Conservation (phyloP, 2,888 invertebrate genomes). For the Zhuqinia jingwanae region DNA sequence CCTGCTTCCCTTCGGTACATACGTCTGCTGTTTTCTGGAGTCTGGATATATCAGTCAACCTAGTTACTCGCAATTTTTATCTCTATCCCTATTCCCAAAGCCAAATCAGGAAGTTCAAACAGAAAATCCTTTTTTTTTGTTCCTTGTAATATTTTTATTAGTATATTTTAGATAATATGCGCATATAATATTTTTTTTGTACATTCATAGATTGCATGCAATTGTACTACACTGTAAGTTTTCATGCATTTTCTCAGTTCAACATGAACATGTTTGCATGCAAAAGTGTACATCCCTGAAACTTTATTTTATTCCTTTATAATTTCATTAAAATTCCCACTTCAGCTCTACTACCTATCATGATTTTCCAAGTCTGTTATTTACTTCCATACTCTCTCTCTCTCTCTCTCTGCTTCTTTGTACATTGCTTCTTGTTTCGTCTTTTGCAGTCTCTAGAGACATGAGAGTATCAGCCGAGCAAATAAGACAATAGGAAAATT, state of each 20-base stretch:
- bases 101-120: constrained; percentile 48
- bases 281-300: neutral
- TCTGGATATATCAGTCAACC: constrained; percentile 43
- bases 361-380: constrained; percentile 41
- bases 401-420: neutral
- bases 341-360: constrained; percentile 46
- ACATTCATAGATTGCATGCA: neutral
- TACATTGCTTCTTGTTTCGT: constrained; percentile 19
- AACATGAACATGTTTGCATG: neutral
- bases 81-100: constrained; percentile 62
- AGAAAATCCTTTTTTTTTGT: constrained; percentile 24
- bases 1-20: too few species aligned
- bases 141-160: constrained; percentile 31
- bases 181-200: constrained; percentile 21
- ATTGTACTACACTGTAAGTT: too few species aligned
- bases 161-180: neutral
- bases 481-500: constrained; percentile 66
- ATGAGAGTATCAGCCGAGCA: constrained; percentile 24
- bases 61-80: constrained; percentile 56
- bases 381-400: neutral
- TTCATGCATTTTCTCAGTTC: neutral
- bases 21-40: neutral
- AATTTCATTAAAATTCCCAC: constrained; percentile 73
- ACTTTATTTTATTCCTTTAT: constrained; percentile 67
- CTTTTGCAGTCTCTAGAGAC: constrained; percentile 43